Conservation (phyloP, 2,113 vertebrate genomes). For the Peucedramus taeniatus region DNA sequence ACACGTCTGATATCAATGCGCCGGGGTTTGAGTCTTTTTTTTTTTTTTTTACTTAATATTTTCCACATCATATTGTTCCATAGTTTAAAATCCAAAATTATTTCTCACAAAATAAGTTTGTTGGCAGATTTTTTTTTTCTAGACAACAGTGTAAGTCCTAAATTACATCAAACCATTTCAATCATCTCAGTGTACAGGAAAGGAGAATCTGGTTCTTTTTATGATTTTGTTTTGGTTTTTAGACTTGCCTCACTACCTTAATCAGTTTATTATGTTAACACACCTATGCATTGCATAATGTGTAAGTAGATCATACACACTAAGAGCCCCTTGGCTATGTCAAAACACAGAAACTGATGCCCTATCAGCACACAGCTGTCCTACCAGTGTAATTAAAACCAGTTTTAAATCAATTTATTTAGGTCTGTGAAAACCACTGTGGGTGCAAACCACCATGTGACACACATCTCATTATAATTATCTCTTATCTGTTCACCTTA, state of each 20-base stretch:
- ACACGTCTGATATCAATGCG: background rate
- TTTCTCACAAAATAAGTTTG: background rate
- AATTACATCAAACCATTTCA: background rate
- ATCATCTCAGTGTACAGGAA: background rate
- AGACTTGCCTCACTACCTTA: background rate
- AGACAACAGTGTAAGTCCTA: background rate
- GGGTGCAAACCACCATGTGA: background rate
- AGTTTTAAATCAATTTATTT: constrained; percentile 10
- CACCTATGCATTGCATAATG: background rate
- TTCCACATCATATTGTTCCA: background rate
- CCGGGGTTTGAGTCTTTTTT: background rate
- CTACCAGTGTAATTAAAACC: constrained; percentile 12
- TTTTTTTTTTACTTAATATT: background rate
- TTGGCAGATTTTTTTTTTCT: background rate
- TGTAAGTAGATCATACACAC: background rate
- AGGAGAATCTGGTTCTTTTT: background rate
- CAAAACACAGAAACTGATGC: constrained; percentile 24
- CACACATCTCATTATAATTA: background rate
- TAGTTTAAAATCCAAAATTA: background rate
- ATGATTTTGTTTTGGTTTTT: background rate
- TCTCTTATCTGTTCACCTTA: background rate
- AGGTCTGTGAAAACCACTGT: background rate
- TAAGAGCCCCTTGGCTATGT: constrained; percentile 1
- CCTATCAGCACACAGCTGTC: background rate
- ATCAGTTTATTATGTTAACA: background rate